A percentile compares a stretch with the other conserved stretches of the same genome.
Evolutionary conservation across 2,113 vertebrate genomes (phyloP).

Genomic region (Rhegmatorhina hoffmannsi): DNA sequence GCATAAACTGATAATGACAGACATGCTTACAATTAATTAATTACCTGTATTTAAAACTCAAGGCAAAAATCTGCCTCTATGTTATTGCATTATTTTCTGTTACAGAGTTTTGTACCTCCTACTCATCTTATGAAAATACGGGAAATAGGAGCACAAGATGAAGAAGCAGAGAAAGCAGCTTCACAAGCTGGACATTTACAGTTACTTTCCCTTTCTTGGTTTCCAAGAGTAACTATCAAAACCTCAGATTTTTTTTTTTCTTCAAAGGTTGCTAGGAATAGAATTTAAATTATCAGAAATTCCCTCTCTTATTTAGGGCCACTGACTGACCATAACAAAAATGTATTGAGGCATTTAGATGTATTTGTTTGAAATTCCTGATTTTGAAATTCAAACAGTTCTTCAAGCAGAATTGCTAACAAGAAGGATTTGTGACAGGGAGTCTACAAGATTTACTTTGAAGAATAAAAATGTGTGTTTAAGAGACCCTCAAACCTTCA

Average conservation of each 20-base stretch:
- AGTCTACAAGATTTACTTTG: constrained; percentile 33
- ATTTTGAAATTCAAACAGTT: constrained; percentile 47
- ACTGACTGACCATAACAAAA: neutral
- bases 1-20: neutral
- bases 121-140: neutral
- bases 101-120: neutral
- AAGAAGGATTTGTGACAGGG: constrained; percentile 41
- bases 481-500: neutral
- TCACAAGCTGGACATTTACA: neutral
- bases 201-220: neutral
- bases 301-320: neutral
- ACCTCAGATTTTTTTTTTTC: neutral
- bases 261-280: neutral
- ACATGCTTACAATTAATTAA: neutral
- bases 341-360: neutral
- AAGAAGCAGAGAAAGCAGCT: neutral
- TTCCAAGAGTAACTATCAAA: neutral
- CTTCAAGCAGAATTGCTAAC: constrained; percentile 47
- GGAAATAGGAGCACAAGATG: neutral
- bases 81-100: neutral
- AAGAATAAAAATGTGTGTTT: constrained; percentile 36
- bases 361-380: constrained; percentile 31
- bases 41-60: neutral
- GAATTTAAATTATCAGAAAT: constrained; percentile 1
- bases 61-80: neutral